These are phyloP conservation scores for Hydrozoanthus gracilis DNA, from an alignment of 92 coral and sea anemone genomes.

Conservation along the genomic window DNA sequence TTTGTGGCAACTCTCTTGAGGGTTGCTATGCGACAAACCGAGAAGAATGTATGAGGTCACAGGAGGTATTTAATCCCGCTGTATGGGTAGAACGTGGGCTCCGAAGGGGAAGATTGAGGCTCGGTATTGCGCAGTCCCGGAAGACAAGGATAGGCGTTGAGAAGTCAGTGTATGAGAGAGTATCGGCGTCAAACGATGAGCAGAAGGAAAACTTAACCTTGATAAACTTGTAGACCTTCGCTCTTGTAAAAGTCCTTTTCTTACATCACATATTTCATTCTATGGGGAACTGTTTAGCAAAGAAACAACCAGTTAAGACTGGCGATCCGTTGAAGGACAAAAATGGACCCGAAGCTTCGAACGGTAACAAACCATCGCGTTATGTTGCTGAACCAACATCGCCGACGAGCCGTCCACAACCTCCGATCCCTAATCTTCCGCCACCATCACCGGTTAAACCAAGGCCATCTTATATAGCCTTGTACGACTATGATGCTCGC, in stretches of 20 bases:
- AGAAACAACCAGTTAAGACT: slow-evolving; percentile 52
- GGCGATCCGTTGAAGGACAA: slow-evolving; percentile 56
- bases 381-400: slow-evolving; percentile 67
- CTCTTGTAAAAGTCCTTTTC: background rate
- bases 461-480: slow-evolving; percentile 76
- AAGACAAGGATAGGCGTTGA: slow-evolving; percentile 1
- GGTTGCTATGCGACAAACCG: too few relatives aligned
- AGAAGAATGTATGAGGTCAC: too few relatives aligned
- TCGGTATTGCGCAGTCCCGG: background rate
- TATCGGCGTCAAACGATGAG: slow-evolving; percentile 14
- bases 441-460: slow-evolving; percentile 62
- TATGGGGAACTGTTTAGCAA: slow-evolving; percentile 92
- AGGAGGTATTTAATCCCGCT: too few relatives aligned
- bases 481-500: slow-evolving; percentile 97
- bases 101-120: too few relatives aligned
- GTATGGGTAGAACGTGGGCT: too few relatives aligned
- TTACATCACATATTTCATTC: slow-evolving; percentile 10
- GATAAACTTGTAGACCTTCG: background rate
- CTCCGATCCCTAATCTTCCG: slow-evolving; percentile 52
- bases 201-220: background rate
- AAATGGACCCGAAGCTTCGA: slow-evolving; percentile 4
- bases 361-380: slow-evolving; percentile 23
- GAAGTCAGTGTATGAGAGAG: slow-evolving; percentile 30
- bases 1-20: too few relatives aligned
- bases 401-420: slow-evolving; percentile 59